Evolutionary conservation across 2,113 vertebrate genomes (phyloP).

Genomic region (Myiagra hebetior): DNA sequence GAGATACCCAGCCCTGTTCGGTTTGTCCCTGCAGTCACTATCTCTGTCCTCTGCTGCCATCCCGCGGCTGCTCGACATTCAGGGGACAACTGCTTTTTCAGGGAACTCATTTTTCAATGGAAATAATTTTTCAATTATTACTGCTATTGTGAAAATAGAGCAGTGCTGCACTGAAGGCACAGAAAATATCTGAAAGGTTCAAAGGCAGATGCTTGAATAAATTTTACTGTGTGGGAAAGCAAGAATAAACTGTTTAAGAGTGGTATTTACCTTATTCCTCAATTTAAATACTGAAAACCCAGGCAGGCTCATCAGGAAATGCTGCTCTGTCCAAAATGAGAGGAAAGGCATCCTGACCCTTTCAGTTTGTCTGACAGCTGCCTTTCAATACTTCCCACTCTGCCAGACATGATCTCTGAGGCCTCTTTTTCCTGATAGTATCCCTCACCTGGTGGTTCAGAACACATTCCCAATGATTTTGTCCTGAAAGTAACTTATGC

Average conservation of each 20-base stretch:
- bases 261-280: neutral
- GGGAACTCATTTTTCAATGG: neutral
- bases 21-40: neutral
- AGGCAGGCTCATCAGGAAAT: neutral
- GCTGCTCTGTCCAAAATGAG: neutral
- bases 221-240: neutral
- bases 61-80: neutral
- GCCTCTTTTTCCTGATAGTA: neutral
- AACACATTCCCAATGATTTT: neutral
- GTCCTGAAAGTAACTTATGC: neutral
- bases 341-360: neutral
- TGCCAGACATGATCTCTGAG: neutral
- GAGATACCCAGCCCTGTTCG: rapidly evolving
- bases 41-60: conserved; percentile 34
- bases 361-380: neutral
- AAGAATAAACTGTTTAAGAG: neutral
- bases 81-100: neutral
- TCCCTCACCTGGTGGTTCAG: neutral
- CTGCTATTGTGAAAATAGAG: neutral
- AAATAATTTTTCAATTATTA: neutral
- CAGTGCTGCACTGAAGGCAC: neutral
- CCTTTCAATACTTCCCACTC: neutral
- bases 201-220: neutral
- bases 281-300: neutral
- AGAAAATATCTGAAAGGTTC: neutral